phyloP scores from a whole-genome alignment of 2,113 vertebrate species.

The Acanthochromis polyacanthus region DNA sequence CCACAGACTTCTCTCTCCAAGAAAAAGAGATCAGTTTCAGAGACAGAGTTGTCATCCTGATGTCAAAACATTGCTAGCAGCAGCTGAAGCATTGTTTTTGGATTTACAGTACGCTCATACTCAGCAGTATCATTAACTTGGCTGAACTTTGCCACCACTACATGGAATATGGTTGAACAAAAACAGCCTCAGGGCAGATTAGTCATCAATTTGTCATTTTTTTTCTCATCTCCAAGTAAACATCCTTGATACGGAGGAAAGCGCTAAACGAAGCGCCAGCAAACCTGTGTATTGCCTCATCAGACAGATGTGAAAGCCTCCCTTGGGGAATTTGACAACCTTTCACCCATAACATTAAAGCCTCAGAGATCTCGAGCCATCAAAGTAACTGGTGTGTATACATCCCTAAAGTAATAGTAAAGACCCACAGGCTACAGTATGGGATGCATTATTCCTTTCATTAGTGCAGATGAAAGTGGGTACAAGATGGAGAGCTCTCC shows the following conservation, averaged over 20 bases:
- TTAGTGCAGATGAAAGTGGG: constrained; percentile 23
- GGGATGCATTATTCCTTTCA: constrained; percentile 16
- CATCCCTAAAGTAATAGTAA: constrained; percentile 14
- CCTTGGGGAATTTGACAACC: constrained; percentile 48
- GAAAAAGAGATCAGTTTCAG: constrained; percentile 57
- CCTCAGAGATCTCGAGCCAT: constrained; percentile 54
- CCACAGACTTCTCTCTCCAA: constrained; percentile 17
- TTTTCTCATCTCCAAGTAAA: constrained; percentile 25
- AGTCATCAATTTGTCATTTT: constrained; percentile 64
- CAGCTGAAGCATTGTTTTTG: constrained; percentile 46
- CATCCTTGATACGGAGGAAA: constrained; percentile 46
- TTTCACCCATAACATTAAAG: constrained; percentile 57
- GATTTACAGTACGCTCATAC: constrained; percentile 24
- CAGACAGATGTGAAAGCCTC: constrained; percentile 57
- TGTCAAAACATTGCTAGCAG: constrained; percentile 68
- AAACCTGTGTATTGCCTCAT: constrained; percentile 49
- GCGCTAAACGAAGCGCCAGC: constrained; percentile 29
- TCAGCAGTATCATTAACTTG: constrained; percentile 66
- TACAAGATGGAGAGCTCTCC: background rate
- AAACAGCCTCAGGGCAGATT: constrained; percentile 72
- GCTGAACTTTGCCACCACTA: constrained; percentile 69
- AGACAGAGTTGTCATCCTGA: constrained; percentile 35
- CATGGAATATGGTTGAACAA: constrained; percentile 65
- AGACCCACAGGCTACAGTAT: constrained; percentile 26
- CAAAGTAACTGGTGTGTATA: constrained; percentile 48